phyloP scores from a whole-genome alignment of 2,888 invertebrate genomes.

The Pseudoips prasinana region DNA sequence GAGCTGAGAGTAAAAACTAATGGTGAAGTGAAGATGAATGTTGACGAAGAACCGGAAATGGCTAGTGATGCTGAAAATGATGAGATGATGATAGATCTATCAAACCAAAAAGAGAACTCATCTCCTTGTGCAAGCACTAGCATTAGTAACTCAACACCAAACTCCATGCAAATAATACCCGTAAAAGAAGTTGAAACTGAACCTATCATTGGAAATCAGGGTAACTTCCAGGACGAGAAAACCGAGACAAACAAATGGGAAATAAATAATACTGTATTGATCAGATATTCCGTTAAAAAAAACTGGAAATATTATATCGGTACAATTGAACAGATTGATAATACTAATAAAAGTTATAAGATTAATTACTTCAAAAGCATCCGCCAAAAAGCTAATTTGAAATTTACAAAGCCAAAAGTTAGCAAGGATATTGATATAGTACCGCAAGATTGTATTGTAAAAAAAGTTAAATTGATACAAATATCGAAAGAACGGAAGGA shows the following conservation, averaged over 20 bases:
- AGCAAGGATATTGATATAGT: constrained; percentile 15
- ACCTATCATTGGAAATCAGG: constrained; percentile 8
- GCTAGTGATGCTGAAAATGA: background rate
- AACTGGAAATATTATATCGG: constrained; percentile 19
- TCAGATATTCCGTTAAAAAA: constrained; percentile 16
- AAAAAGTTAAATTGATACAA: constrained; percentile 13
- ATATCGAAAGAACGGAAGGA: constrained; percentile 11
- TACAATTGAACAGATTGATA: constrained; percentile 18
- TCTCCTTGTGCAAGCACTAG: constrained; percentile 2
- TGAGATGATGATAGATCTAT: background rate
- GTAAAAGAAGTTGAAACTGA: constrained; percentile 5
- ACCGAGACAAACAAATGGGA: constrained; percentile 15
- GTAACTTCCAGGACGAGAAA: constrained; percentile 14
- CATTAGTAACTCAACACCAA: constrained; percentile 7
- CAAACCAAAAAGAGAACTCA: constrained; percentile 1
- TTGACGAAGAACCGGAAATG: background rate
- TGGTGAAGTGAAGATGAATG: constrained; percentile 2
- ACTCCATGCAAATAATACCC: constrained; percentile 8
- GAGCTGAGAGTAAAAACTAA: constrained; percentile 3
- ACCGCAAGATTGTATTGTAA: constrained; percentile 11
- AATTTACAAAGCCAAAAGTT: constrained; percentile 15
- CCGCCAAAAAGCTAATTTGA: constrained; percentile 18
- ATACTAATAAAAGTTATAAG: constrained; percentile 15
- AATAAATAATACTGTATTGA: constrained; percentile 18
- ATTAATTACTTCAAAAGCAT: constrained; percentile 18